Conservation (phyloP, 2,888 invertebrate genomes). For the Stegophylla sp. region DNA sequence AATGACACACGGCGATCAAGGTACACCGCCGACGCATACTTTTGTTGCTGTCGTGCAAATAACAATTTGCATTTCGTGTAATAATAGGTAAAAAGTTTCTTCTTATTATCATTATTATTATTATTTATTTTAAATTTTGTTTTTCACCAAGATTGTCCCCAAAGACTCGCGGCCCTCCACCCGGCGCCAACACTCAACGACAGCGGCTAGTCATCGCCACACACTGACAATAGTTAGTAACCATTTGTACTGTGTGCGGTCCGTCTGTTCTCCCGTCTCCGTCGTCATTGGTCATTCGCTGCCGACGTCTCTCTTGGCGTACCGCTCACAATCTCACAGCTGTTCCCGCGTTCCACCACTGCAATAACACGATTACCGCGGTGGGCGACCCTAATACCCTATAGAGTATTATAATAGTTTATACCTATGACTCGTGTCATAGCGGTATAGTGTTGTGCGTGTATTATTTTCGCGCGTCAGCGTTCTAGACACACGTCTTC, state of each 20-base stretch:
- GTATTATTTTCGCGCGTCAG: too few relatives aligned
- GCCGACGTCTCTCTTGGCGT: too few relatives aligned
- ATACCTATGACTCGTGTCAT: background rate
- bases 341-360: background rate
- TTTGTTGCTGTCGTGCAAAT: too few relatives aligned
- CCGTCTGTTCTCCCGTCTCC: too few relatives aligned
- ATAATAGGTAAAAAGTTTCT: background rate
- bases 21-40: too few relatives aligned
- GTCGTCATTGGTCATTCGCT: too few relatives aligned
- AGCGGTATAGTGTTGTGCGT: too few relatives aligned
- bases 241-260: too few relatives aligned
- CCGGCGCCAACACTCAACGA: background rate
- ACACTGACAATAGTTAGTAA: too few relatives aligned
- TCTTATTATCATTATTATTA: background rate
- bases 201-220: background rate
- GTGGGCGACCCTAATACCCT: background rate
- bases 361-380: background rate
- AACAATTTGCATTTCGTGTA: background rate
- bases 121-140: too few relatives aligned
- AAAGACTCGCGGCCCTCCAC: background rate
- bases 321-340: background rate
- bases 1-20: background rate
- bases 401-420: background rate
- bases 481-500: too few relatives aligned
- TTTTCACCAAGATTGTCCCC: too few relatives aligned